Percentiles rank a stretch among this genome's conserved stretches.
These are phyloP conservation scores for Cercopithecus petaurista DNA, from an alignment of 2,797 vertebrate genomes.

Conservation along the genomic window DNA sequence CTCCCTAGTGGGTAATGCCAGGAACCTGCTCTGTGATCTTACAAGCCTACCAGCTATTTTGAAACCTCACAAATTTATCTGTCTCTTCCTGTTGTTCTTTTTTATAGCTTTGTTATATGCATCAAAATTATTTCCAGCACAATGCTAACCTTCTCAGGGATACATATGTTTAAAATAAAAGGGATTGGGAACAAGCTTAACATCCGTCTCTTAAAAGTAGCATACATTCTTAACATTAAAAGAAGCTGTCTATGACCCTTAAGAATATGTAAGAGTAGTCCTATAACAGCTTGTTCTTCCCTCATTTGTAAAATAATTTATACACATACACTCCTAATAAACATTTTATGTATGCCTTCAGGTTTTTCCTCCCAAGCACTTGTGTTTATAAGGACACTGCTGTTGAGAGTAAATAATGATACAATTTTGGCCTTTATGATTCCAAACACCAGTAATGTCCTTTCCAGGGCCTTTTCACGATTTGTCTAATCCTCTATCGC, in stretches of 20 bases:
- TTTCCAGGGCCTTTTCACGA: slow-evolving; percentile 80
- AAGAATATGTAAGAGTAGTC: background rate
- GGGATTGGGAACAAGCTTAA: background rate
- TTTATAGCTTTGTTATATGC: background rate
- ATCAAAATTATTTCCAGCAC: slow-evolving; percentile 23
- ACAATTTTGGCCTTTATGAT: slow-evolving; percentile 75
- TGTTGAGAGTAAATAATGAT: slow-evolving; percentile 78
- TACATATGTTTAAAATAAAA: slow-evolving; percentile 44
- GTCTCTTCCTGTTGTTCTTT: slow-evolving; percentile 3
- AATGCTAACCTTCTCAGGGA: background rate
- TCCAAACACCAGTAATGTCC: slow-evolving; percentile 76
- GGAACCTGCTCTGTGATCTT: background rate
- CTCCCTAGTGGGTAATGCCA: background rate
- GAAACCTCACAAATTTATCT: slow-evolving; percentile 21
- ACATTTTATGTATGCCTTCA: slow-evolving; percentile 62
- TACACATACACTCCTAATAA: background rate
- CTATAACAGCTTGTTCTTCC: background rate
- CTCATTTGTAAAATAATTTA: slow-evolving; percentile 37
- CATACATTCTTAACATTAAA: slow-evolving; percentile 41
- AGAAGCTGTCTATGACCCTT: background rate
- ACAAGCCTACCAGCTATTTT: background rate
- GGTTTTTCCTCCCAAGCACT: slow-evolving; percentile 62
- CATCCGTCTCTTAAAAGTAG: background rate
- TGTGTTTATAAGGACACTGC: slow-evolving; percentile 73
- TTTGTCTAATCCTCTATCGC: slow-evolving; percentile 81